Evolutionary conservation across 2,888 invertebrate genomes (phyloP).

Genomic region (Acanthosepion lycidas): DNA sequence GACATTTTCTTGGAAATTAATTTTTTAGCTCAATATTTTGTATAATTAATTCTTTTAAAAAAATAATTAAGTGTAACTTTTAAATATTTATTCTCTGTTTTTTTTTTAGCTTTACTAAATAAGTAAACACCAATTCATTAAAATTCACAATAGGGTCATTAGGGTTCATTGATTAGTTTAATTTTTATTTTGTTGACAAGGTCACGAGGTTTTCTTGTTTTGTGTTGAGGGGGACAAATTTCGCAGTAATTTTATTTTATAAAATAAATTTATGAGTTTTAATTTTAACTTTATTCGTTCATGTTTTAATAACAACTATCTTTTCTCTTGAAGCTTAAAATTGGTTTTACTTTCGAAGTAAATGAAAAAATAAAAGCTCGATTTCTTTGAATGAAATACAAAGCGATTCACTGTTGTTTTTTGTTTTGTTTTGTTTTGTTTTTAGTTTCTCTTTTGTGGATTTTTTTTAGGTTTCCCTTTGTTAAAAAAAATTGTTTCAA

Average conservation of each 20-base stretch:
- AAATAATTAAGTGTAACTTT: neutral
- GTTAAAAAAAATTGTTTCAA: neutral
- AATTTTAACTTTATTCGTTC: neutral
- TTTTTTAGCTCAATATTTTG: neutral
- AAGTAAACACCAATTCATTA: neutral
- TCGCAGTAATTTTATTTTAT: neutral
- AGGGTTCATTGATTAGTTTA: neutral
- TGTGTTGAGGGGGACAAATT: neutral
- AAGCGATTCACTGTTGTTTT: neutral
- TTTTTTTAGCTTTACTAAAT: neutral
- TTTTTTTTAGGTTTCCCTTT: neutral
- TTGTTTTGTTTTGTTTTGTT: neutral
- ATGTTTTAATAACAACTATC: neutral
- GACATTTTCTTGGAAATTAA: neutral
- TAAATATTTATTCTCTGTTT: neutral
- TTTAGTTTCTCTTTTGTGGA: neutral
- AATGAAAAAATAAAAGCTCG: too few species aligned
- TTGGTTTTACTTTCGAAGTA: neutral
- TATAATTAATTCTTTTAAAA: neutral
- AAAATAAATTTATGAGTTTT: neutral
- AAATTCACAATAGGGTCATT: neutral
- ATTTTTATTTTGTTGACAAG: neutral
- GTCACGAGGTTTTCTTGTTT: neutral
- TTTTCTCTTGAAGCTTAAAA: neutral
- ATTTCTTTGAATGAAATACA: neutral